Conservation (phyloP, 2,113 vertebrate genomes). For the Myxocyprinus asiaticus region DNA sequence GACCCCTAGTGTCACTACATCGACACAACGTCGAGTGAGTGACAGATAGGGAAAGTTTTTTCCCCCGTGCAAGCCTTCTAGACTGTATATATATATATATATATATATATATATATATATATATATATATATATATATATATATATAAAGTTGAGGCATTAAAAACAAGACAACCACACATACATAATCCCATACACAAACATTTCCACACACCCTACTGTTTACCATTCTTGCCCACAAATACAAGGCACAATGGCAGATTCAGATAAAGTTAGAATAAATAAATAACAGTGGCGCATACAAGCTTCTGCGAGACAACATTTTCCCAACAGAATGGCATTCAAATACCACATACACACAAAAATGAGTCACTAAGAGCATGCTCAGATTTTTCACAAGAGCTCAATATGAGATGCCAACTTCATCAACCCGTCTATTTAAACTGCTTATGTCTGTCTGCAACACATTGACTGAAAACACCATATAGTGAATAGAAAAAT, state of each 20-base stretch:
- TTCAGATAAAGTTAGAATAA: not conserved
- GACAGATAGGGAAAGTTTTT: too few relatives aligned
- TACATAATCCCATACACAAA: not conserved
- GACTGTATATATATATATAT: too few relatives aligned
- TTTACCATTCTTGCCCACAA: not conserved
- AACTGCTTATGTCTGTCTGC: constrained; percentile 10
- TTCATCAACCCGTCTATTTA: constrained; percentile 15
- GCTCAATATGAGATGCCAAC: constrained; percentile 29
- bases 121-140: too few relatives aligned
- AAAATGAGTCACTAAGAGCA: constrained; percentile 23
- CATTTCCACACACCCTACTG: not conserved
- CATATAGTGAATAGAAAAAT: constrained; percentile 12
- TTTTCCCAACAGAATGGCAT: constrained; percentile 4
- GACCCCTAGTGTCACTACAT: too few relatives aligned
- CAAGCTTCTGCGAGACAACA: constrained; percentile 8
- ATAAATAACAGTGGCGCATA: not conserved
- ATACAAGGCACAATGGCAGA: constrained; percentile 1
- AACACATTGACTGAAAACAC: constrained; percentile 10
- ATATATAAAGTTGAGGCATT: too few relatives aligned
- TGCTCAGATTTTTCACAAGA: constrained; percentile 16
- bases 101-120: too few relatives aligned
- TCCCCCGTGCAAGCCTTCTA: too few relatives aligned
- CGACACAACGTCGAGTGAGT: too few relatives aligned
- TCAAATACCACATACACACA: constrained; percentile 11
- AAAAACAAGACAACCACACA: not conserved